Conservation (phyloP, 1,140 invertebrate species). For the Tetraneura akinire region DNA sequence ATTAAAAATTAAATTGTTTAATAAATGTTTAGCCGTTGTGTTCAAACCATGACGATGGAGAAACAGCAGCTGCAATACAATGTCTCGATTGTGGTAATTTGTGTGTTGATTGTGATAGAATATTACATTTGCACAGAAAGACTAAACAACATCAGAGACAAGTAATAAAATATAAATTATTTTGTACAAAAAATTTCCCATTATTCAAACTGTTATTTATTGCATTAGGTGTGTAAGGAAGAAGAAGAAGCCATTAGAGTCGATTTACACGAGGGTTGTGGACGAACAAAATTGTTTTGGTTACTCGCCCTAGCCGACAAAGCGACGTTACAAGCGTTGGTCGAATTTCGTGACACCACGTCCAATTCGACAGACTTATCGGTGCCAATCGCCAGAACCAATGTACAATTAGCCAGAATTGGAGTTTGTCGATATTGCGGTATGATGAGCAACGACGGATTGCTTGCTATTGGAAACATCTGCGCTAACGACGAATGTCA, state of each 20-base stretch:
- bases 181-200: no score
- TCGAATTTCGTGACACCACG: conserved; percentile 84
- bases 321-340: conserved; percentile 86
- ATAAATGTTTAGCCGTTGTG: conserved; percentile 71
- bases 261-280: conserved; percentile 94
- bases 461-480: conserved; percentile 88
- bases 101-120: conserved; percentile 93
- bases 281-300: conserved; percentile 94
- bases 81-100: conserved; percentile 89
- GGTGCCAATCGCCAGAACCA: conserved; percentile 59
- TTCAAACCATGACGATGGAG: conserved; percentile 95
- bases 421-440: conserved; percentile 93
- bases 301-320: conserved; percentile 88
- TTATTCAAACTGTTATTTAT: not conserved
- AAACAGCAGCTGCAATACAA: conserved; percentile 89
- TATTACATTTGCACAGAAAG: conserved; percentile 86
- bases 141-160: conserved; percentile 86
- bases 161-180: conserved; percentile 62
- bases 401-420: conserved; percentile 56
- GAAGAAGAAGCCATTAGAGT: conserved; percentile 92
- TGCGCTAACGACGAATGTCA: conserved; percentile 93
- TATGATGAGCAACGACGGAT: conserved; percentile 75
- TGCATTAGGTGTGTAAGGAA: conserved; percentile 78
- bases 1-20: not conserved
- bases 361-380: not conserved